Evolutionary conservation across 2,797 vertebrate genomes (phyloP).

Genomic region (Poecile montanus): DNA sequence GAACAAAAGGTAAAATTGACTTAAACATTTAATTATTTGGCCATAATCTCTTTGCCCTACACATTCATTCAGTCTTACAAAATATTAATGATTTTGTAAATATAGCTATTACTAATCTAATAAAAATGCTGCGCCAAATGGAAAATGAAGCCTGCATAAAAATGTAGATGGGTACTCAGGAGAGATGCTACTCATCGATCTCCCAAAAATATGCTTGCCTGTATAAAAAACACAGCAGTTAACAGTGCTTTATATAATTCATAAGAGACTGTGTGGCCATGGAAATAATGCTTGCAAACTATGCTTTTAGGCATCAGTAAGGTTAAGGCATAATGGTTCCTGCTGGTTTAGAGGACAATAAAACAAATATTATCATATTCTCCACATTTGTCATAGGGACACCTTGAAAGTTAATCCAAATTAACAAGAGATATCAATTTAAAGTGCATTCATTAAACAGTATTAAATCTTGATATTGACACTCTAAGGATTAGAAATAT

Average conservation of each 20-base stretch:
- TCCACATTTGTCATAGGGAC: not conserved
- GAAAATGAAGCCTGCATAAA: not conserved
- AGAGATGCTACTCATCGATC: not conserved
- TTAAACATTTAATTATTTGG: not conserved
- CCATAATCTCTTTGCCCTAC: not conserved
- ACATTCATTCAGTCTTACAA: not conserved
- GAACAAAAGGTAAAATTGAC: not conserved
- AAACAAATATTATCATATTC: constrained; percentile 1
- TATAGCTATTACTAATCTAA: not conserved
- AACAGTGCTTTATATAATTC: not conserved
- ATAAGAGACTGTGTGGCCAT: not conserved
- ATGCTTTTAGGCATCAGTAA: not conserved
- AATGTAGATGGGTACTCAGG: not conserved
- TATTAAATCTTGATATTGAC: not conserved
- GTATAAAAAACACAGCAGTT: not conserved
- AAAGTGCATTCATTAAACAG: not conserved
- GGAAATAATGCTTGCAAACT: not conserved
- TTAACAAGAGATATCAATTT: not conserved
- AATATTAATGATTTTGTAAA: not conserved
- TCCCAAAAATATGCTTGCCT: not conserved
- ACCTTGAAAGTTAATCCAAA: not conserved
- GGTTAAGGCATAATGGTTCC: not conserved
- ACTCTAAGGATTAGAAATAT: not conserved
- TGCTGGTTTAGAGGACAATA: not conserved
- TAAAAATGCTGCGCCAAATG: not conserved